phyloP scores from a whole-genome alignment of 2,888 invertebrate species.

The Heliconius aoede region DNA sequence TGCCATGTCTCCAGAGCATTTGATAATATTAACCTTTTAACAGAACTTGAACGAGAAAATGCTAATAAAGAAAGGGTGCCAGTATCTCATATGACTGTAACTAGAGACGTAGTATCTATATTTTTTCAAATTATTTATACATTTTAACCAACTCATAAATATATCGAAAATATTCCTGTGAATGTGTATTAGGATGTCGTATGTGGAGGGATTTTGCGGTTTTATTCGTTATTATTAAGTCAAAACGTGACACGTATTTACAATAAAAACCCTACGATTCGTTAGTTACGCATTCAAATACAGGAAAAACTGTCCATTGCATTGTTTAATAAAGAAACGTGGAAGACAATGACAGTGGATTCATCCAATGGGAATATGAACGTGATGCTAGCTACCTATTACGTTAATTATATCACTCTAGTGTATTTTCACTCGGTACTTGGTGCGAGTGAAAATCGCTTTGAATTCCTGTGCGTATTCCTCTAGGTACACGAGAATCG shows the following conservation, averaged over 20 bases:
- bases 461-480: constrained; percentile 61
- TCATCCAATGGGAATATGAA: constrained; percentile 76
- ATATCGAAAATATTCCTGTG: neutral
- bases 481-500: constrained; percentile 60
- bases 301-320: constrained; percentile 75
- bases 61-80: constrained; percentile 37
- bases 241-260: constrained; percentile 47
- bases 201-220: constrained; percentile 71
- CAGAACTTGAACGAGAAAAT: constrained; percentile 64
- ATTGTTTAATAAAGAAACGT: constrained; percentile 70
- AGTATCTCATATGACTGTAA: constrained; percentile 9
- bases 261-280: constrained; percentile 63
- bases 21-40: constrained; percentile 78
- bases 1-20: constrained; percentile 75
- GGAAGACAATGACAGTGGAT: constrained; percentile 78
- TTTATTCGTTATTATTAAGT: constrained; percentile 65
- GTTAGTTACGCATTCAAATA: constrained; percentile 69
- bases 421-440: constrained; percentile 74
- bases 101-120: neutral
- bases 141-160: neutral
- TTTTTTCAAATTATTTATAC: neutral
- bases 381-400: constrained; percentile 70
- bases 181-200: constrained; percentile 52
- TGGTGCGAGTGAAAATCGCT: constrained; percentile 73
- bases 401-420: constrained; percentile 78